Evolutionary conservation across 2,888 invertebrate species (phyloP), one percentile per base, ranked within the genome.

Genomic region (Drosophila percnosoma): DNA sequence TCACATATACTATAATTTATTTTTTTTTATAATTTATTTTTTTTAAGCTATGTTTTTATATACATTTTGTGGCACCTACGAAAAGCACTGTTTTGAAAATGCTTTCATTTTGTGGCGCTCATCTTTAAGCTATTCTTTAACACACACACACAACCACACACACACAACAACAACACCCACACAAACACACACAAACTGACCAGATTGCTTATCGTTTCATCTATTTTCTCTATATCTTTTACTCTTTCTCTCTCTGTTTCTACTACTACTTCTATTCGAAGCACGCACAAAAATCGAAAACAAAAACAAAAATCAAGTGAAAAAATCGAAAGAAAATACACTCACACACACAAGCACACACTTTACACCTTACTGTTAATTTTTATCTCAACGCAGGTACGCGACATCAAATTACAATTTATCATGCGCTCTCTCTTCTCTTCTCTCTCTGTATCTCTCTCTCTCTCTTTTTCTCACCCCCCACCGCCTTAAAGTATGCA

Each of bases 371-470:
- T 80, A 68, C 59, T 67, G 72, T 85, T 82, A 66, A 79, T 81
- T 86, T 80, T 75, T 68, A 82, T 51, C 67, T 68, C 69, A 84
- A 78, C 71, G 80, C 84, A 85, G 84, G 78, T 84, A 75, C 76
- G 87, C 84, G 78, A 71, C 87, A 87, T 87, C 68, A 68, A 84
- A 82, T 80, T 78, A 70, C 80, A 80, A 73, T 85, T 78, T 75
- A 83, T 83, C 83, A 85, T 80, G 68, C 83, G 80, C 85, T 85
- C 75, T 76, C 73, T 78, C 55, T 81, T 45, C 52, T 48, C 61
- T 60, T 48, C 45, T 51, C 33, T 67, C n/a, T 65, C 34, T 66
- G 21, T 62, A 11, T 60, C 40, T 55, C 51, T 62, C 53, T 64
- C 54, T 66, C 52, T 55, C 55, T 40, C n/a, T 21, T 42, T 57